Percentiles rank a stretch among this genome's conserved stretches.
These are phyloP conservation scores for Nanorana parkeri DNA, from an alignment of 2,113 vertebrate species.

Conservation along the genomic window DNA sequence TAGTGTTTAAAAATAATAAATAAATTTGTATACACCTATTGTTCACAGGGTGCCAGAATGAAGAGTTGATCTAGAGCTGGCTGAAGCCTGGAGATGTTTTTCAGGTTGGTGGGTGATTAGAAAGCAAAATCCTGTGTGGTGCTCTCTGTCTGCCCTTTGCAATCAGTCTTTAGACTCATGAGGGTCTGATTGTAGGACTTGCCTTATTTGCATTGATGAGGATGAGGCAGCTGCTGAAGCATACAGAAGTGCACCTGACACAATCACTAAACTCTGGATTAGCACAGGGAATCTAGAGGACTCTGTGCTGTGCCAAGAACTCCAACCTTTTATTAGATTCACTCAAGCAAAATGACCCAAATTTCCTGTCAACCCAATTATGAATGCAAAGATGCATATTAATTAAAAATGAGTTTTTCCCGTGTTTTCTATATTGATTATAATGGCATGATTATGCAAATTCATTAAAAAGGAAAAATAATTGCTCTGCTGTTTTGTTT, in stretches of 20 bases:
- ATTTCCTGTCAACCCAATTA: conserved; percentile 77
- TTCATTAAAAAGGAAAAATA: not conserved
- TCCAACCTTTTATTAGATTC: conserved; percentile 67
- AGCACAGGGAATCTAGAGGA: conserved; percentile 69
- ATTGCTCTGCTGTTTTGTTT: not conserved
- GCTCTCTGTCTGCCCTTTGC: conserved; percentile 71
- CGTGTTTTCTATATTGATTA: conserved; percentile 71
- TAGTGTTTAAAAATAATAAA: not conserved
- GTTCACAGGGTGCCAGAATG: not conserved
- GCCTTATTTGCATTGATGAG: conserved; percentile 88
- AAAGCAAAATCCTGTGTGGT: conserved; percentile 70
- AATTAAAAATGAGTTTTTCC: conserved; percentile 68
- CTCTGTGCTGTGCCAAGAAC: conserved; percentile 63
- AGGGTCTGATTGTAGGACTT: conserved; percentile 77
- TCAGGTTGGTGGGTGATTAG: conserved; percentile 74
- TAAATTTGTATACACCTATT: conserved; percentile 10
- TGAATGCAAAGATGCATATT: conserved; percentile 72
- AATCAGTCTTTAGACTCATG: conserved; percentile 74
- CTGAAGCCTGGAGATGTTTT: conserved; percentile 10
- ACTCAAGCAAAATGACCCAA: conserved; percentile 83
- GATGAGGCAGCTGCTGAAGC: conserved; percentile 77
- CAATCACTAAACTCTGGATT: conserved; percentile 72
- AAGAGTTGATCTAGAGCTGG: conserved; percentile 10
- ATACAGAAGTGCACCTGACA: conserved; percentile 75
- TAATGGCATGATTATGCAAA: conserved; percentile 61